Evolutionary conservation across 2,888 invertebrate genomes (phyloP).

Genomic region (Cheilosia variabilis): DNA sequence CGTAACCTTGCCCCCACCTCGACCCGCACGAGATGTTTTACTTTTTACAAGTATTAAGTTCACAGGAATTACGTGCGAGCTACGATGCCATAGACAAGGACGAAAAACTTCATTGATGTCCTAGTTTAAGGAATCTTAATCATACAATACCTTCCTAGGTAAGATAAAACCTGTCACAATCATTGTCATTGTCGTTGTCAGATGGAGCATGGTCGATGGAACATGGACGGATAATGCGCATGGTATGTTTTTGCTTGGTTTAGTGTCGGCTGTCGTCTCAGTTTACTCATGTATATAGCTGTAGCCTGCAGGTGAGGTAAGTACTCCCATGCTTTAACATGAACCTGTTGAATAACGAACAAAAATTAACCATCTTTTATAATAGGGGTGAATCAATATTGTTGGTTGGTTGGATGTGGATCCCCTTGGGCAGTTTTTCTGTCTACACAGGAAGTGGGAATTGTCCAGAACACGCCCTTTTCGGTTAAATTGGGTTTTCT

Average conservation of each 20-base stretch:
- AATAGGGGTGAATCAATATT: constrained; percentile 33
- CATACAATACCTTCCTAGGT: background rate
- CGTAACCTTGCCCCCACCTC: too few species aligned
- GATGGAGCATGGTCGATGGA: background rate
- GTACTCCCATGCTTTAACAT: background rate
- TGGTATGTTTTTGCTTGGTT: too few species aligned
- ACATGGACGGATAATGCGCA: too few species aligned
- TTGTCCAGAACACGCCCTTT: constrained; percentile 46
- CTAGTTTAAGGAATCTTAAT: too few species aligned
- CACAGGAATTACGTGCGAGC: too few species aligned
- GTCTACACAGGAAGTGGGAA: constrained; percentile 60
- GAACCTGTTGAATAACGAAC: constrained; percentile 53
- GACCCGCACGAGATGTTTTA: too few species aligned
- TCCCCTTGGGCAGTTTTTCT: background rate
- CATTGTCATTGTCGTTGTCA: background rate
- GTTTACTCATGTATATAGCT: too few species aligned
- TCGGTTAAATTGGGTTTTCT: constrained; percentile 38
- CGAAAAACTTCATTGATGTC: too few species aligned
- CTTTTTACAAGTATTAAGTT: too few species aligned
- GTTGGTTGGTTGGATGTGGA: background rate
- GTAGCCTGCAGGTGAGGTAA: too few species aligned
- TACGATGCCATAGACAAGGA: too few species aligned
- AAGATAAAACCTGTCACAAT: background rate
- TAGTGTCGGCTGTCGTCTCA: too few species aligned
- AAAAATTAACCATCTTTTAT: background rate